These are phyloP conservation scores for Leucophora obtusa DNA, from an alignment of 2,888 invertebrate genomes.

Conservation along the genomic window DNA sequence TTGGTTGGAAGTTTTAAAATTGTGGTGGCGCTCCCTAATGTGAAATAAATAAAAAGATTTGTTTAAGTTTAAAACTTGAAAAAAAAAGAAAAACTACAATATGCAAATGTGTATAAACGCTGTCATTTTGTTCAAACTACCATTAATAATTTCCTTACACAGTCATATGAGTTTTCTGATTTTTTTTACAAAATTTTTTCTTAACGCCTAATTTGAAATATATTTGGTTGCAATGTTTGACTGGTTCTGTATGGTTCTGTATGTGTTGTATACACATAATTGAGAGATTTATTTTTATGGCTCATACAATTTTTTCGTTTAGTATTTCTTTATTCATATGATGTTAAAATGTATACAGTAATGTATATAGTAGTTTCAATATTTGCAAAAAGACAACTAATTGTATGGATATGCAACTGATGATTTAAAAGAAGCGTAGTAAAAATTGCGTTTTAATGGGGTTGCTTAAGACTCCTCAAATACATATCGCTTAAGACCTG, in stretches of 20 bases:
- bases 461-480: too few relatives aligned
- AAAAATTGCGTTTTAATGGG: too few relatives aligned
- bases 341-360: background rate
- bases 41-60: background rate
- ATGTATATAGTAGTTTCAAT: background rate
- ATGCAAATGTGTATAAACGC: constrained; percentile 2
- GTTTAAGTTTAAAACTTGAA: background rate
- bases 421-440: too few relatives aligned
- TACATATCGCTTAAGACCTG: too few relatives aligned
- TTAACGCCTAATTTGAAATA: constrained; percentile 20
- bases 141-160: constrained; percentile 17
- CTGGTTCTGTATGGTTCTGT: background rate
- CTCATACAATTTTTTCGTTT: constrained; percentile 13
- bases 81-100: background rate
- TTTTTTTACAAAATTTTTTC: too few relatives aligned
- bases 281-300: constrained; percentile 23
- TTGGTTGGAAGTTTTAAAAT: background rate
- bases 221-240: background rate
- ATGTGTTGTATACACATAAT: background rate
- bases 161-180: background rate
- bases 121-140: constrained; percentile 20
- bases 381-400: too few relatives aligned
- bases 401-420: too few relatives aligned
- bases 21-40: constrained; percentile 15
- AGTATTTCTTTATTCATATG: background rate